Evolutionary conservation across 2,797 vertebrate species (phyloP).

Genomic region (Yasuhikotakia modesta): DNA sequence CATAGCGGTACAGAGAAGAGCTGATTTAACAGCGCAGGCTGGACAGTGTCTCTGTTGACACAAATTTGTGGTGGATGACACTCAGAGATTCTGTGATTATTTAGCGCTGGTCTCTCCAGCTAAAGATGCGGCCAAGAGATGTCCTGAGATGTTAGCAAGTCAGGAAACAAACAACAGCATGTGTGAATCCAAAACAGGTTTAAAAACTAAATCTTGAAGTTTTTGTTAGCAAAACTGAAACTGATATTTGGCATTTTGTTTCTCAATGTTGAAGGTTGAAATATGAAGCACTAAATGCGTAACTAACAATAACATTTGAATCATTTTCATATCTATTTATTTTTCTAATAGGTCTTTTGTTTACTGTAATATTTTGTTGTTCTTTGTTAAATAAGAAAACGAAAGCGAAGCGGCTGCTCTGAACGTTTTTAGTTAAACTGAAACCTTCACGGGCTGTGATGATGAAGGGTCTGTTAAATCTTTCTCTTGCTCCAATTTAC

Average conservation of each 20-base stretch:
- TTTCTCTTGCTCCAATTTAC: slow-evolving; percentile 52
- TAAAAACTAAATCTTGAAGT: neutral
- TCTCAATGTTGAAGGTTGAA: neutral
- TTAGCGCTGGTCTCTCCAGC: slow-evolving; percentile 29
- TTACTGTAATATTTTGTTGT: slow-evolving; percentile 4
- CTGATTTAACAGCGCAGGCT: slow-evolving; percentile 36
- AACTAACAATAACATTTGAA: slow-evolving; percentile 14
- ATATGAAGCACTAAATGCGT: neutral
- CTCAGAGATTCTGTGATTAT: neutral
- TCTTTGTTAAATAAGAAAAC: slow-evolving; percentile 6
- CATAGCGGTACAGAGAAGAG: slow-evolving; percentile 40
- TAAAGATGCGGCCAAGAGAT: slow-evolving; percentile 24
- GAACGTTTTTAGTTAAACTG: slow-evolving; percentile 56
- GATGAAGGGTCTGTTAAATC: slow-evolving; percentile 53
- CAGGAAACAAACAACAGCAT: slow-evolving; percentile 3
- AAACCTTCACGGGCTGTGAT: slow-evolving; percentile 37
- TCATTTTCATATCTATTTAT: neutral
- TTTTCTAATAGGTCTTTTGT: too few relatives aligned
- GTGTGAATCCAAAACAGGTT: slow-evolving; percentile 12
- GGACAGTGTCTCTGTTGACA: slow-evolving; percentile 40
- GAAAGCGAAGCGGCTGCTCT: slow-evolving; percentile 19
- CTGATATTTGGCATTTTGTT: neutral
- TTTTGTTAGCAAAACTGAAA: neutral
- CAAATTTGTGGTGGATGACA: slow-evolving; percentile 42
- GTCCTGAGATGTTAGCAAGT: slow-evolving; percentile 30